Base-by-base conservation (phyloP, 2,113 vertebrate species). In the Ranitomeya variabilis region DNA sequence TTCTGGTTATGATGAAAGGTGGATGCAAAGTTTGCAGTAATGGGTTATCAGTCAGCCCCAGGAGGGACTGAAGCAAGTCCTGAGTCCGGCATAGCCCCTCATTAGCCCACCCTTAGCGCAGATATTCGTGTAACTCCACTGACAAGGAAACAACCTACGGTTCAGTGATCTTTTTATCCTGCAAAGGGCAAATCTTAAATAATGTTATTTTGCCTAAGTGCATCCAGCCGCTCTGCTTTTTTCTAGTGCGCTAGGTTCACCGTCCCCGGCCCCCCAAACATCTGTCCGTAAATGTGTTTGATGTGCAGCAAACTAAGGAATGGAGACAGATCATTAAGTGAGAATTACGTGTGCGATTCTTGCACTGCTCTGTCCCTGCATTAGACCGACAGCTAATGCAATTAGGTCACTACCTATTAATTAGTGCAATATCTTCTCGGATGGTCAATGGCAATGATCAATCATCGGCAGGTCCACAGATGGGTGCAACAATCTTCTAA, bases 221-320 rank as follows among this genome's bases (percentile, higher is more conserved):
- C 76, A 83, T 60, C n/a, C 78, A 83, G 74, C 60, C 73, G 21
- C 23, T 55, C 69, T 52, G 54, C 31, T 74, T 18, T 51, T 73
- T 90, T 93, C 91, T 88, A 45, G 87, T 92, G 92, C 90, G 90
- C 90, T 90, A 51, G 89, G 86, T 89, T 91, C 89, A 91, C 91
- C 26, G 4, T 6, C 21, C 64, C 64, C 62, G 1, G 2, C n/a
- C 23, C 73, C 66, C 67, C 52, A 52, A 88, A 88, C 87, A 84
- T 88, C 87, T 88, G 87, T 78, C 80, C 66, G 66, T 12, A 52
- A 60, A 88, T 52, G 19, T 80, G 86, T 52, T 82, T 79, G 51
- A 23, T 83, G 85, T 45, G 73, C 85, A 62, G 67, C 15, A 71
- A 84, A 85, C 55, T 83, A n/a, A 9, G 66, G n/a, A 84, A 51